Evolutionary conservation across 2,888 invertebrate species (phyloP), one percentile per base, ranked within the genome.

Genomic region (Ichneumoninae sp.): DNA sequence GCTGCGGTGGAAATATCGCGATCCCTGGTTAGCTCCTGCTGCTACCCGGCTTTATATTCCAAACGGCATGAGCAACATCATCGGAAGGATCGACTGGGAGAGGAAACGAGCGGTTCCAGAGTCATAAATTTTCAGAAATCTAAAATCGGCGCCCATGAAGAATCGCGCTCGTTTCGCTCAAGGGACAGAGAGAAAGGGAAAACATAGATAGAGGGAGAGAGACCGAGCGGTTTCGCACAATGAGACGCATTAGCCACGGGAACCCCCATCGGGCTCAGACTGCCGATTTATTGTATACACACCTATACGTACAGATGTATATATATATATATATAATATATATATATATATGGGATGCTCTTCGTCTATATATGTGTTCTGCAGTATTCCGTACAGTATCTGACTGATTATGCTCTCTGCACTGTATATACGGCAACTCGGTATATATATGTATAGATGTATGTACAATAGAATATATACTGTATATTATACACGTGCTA

Each of bases 51-150:
- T 82, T 68, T 70, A 82, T 80, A 47, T 82, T 65, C 33, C 54
- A 80, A 68, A 81, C 70, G 66, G 75, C 75, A 76, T 22, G 19
- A 76, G 66, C 26, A 50, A 50, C 75, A 33, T 33, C 80, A 75
- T 76, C 47, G 77, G 44, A 40, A 79, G 36, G 19, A 50, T 85
- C 77, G 82, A 40, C 66, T 36, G 33, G 44, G 74, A 74, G 82
- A 80, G 78, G 69, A 68, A 65, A 26, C 74, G 36, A 82, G n/a
- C 57, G 74, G 63, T 71, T 81, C 76, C 71, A 76, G 87, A 85
- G 86, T 88, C 88, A 91, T 92, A 92, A 93, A 93, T 93, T 93
- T 47, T 89, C 90, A 88, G 89, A 92, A 93, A 93, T 93, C 91
- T 91, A 92, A 93, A 93, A 93, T 93, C 92, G 89, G 83, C 87